A percentile compares a stretch with the other conserved stretches of the same genome.
phyloP scores from a whole-genome alignment of 1,140 invertebrate species.

The Sinella curviseta region DNA sequence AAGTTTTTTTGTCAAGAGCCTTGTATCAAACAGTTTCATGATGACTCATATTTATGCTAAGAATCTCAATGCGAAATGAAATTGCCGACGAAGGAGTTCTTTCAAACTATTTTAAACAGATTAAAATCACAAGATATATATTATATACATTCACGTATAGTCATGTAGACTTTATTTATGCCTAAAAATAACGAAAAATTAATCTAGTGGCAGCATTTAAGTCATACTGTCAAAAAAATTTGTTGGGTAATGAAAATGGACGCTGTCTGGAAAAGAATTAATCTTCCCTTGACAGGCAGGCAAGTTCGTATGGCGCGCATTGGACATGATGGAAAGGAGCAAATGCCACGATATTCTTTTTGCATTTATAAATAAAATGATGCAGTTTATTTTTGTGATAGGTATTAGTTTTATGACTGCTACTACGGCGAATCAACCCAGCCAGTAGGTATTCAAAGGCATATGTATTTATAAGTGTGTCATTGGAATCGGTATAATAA shows the following conservation, averaged over 20 bases:
- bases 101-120: not conserved
- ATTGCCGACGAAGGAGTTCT: slow-evolving; percentile 12
- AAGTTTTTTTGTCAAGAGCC: too few species aligned
- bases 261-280: too few species aligned
- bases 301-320: too few species aligned
- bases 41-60: not conserved
- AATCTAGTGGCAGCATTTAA: not conserved
- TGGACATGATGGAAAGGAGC: too few species aligned
- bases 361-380: not conserved
- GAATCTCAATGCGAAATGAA: not conserved
- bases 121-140: not conserved
- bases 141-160: not conserved
- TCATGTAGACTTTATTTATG: not conserved
- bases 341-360: too few species aligned
- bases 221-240: not conserved
- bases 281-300: too few species aligned
- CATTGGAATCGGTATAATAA: too few species aligned
- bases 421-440: not conserved
- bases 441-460: too few species aligned
- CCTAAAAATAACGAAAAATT: not conserved
- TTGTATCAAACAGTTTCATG: too few species aligned
- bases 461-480: too few species aligned
- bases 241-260: not conserved
- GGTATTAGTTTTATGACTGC: not conserved
- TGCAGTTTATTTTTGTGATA: slow-evolving; percentile 24